A percentile compares a stretch with the other conserved stretches of the same genome.
These are phyloP conservation scores for Notodonta ziczac DNA, from an alignment of 2,888 invertebrate genomes.

Conservation along the genomic window DNA sequence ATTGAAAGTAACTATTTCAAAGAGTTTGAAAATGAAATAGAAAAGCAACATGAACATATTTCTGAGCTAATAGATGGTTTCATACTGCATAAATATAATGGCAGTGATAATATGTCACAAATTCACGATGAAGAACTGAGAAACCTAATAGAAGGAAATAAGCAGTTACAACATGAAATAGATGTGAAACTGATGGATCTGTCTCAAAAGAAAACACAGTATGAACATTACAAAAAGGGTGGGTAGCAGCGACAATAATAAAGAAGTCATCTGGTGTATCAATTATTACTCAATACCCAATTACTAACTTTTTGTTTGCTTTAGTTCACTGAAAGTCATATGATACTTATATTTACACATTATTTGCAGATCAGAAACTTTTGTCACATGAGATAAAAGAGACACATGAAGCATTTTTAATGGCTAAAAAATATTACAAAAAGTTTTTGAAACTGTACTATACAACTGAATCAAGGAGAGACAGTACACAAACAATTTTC, in stretches of 20 bases:
- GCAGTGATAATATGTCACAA: constrained; percentile 35
- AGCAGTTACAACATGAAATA: constrained; percentile 57
- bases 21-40: constrained; percentile 49
- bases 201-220: constrained; percentile 55
- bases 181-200: constrained; percentile 59
- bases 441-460: constrained; percentile 73
- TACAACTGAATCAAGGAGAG: constrained; percentile 62
- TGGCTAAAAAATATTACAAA: constrained; percentile 77
- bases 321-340: neutral
- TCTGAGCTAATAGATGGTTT: constrained; percentile 51
- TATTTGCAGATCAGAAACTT: constrained; percentile 67
- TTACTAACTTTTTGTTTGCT: neutral
- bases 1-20: constrained; percentile 42
- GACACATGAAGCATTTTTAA: constrained; percentile 76
- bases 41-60: constrained; percentile 42
- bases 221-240: constrained; percentile 70
- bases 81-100: constrained; percentile 42
- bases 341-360: constrained; percentile 7
- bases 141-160: constrained; percentile 60
- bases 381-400: constrained; percentile 74
- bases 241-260: constrained; percentile 1
- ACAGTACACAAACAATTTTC: constrained; percentile 59
- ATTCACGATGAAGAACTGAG: constrained; percentile 63
- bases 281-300: neutral
- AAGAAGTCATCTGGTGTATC: neutral